These are phyloP conservation scores for Balanococcus diminutus DNA, from an alignment of 2,888 invertebrate species.

Conservation along the genomic window DNA sequence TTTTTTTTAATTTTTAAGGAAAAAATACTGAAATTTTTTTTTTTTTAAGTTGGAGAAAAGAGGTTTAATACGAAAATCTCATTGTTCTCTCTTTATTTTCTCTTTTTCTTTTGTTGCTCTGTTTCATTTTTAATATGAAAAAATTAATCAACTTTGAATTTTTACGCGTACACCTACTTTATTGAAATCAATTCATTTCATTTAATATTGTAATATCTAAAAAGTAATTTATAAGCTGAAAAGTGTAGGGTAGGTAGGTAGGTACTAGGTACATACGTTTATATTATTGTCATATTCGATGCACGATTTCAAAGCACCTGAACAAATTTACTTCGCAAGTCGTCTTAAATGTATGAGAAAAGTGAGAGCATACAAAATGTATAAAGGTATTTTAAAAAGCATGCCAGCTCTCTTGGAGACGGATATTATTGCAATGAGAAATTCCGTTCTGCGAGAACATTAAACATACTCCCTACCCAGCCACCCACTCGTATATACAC, in stretches of 20 bases:
- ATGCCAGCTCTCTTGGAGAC: neutral
- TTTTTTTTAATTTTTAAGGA: too few relatives aligned
- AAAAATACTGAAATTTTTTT: too few relatives aligned
- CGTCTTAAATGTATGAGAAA: neutral
- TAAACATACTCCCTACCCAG: too few relatives aligned
- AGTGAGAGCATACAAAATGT: neutral
- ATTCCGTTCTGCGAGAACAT: neutral
- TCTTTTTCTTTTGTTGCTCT: too few relatives aligned
- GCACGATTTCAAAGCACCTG: neutral
- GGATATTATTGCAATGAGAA: neutral
- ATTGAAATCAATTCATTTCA: too few relatives aligned
- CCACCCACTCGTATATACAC: neutral
- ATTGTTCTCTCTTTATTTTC: too few relatives aligned
- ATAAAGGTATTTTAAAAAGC: neutral
- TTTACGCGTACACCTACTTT: too few relatives aligned
- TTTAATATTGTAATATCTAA: too few relatives aligned
- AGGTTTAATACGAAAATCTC: too few relatives aligned
- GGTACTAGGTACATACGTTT: neutral
- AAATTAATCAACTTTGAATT: too few relatives aligned
- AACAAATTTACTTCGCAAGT: neutral
- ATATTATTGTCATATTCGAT: neutral
- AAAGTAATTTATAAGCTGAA: neutral
- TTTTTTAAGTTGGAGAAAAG: too few relatives aligned
- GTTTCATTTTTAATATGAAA: too few relatives aligned
- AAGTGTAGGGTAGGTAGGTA: neutral